phyloP scores from a whole-genome alignment of 2,113 vertebrate genomes.

The Prolemur simus region DNA sequence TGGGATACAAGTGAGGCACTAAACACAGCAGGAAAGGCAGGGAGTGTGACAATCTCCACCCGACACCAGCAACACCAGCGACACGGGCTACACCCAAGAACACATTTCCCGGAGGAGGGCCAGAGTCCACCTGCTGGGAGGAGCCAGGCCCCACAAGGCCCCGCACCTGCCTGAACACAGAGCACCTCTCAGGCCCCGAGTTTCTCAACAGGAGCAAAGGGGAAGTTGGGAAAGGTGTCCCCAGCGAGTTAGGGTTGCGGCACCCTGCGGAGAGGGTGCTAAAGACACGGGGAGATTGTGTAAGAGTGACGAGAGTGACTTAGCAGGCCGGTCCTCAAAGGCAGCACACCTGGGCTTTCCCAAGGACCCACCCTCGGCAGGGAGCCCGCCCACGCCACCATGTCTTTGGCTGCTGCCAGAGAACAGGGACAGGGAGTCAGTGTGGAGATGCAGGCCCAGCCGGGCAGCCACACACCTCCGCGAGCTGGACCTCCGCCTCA shows the following conservation, averaged over 20 bases:
- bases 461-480: not conserved
- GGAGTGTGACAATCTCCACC: not conserved
- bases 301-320: not conserved
- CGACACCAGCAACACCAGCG: not conserved
- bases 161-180: not conserved
- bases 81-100: not conserved
- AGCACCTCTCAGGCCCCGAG: rapidly evolving
- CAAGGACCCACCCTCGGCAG: not conserved
- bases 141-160: rapidly evolving
- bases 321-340: too few relatives aligned
- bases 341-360: too few relatives aligned
- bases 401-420: not conserved
- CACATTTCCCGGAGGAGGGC: not conserved
- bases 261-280: not conserved
- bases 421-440: too few relatives aligned
- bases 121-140: not conserved
- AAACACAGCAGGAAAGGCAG: too few relatives aligned
- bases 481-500: not conserved
- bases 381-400: not conserved
- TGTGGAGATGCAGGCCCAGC: not conserved
- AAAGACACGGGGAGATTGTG: not conserved
- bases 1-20: not conserved
- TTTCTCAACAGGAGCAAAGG: not conserved
- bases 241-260: not conserved
- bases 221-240: not conserved